Conservation (phyloP, 2,888 invertebrate species). For the Tenthredo amoena region DNA sequence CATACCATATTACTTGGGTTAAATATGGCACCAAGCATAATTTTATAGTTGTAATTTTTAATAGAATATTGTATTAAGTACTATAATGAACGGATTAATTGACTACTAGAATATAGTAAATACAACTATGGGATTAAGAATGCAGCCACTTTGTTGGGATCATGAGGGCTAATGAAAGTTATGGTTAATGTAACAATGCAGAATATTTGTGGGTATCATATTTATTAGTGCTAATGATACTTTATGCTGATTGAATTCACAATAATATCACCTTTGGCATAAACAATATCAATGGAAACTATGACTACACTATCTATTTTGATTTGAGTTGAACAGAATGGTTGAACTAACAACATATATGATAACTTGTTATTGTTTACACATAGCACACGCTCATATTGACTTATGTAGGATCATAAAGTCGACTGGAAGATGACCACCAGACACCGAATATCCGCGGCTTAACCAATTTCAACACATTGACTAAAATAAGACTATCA, state of each 20-base stretch:
- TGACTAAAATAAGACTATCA: no score
- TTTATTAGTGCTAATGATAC: background rate
- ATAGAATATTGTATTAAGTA: background rate
- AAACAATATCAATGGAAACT: no score
- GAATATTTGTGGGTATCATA: background rate
- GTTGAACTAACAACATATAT: no score
- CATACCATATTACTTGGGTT: conserved; percentile 4
- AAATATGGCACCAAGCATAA: conserved; percentile 21
- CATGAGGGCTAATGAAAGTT: background rate
- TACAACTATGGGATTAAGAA: background rate
- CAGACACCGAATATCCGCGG: no score
- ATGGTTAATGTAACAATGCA: background rate
- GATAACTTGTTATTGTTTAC: no score
- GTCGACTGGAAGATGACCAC: no score
- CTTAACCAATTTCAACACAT: no score
- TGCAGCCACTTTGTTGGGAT: conserved; percentile 9
- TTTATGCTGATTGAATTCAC: background rate
- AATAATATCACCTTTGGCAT: background rate
- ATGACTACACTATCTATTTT: no score
- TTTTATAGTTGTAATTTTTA: background rate
- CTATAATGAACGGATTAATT: background rate
- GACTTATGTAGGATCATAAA: no score
- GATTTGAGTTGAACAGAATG: no score
- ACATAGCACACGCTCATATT: no score
- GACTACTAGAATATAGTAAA: background rate